phyloP scores from a whole-genome alignment of 1,140 invertebrate species.

The Solenopsis invicta region DNA sequence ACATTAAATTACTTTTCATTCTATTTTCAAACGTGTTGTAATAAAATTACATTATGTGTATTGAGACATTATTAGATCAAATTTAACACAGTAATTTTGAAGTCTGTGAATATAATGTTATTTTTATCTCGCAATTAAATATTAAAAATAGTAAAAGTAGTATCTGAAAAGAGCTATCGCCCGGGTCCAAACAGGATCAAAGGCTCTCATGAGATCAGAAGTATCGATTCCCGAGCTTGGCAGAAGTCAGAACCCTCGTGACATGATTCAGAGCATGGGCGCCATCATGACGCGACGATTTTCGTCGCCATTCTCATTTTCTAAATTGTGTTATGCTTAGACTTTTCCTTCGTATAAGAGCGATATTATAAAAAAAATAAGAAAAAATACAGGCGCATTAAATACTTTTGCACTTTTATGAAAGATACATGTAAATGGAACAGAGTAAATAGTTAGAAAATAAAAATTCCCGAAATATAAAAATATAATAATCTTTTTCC shows the following conservation, averaged over 20 bases:
- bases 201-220: constrained; percentile 55
- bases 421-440: neutral
- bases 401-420: neutral
- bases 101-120: neutral
- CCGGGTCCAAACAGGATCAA: constrained; percentile 62
- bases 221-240: constrained; percentile 64
- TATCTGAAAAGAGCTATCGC: neutral
- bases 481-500: neutral
- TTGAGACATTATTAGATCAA: neutral
- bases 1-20: too few relatives aligned
- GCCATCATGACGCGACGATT: constrained; percentile 35
- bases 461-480: constrained; percentile 27
- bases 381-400: neutral
- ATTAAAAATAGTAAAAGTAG: constrained; percentile 13
- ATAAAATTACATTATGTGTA: neutral
- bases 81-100: neutral
- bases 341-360: neutral
- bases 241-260: constrained; percentile 43
- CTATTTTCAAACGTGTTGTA: neutral
- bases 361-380: neutral
- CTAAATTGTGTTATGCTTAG: neutral
- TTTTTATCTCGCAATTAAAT: neutral
- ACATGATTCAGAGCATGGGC: constrained; percentile 68
- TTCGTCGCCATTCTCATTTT: constrained; percentile 7
- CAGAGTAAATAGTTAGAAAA: neutral